These are phyloP conservation scores for Phocides pigmalion DNA, from an alignment of 1,140 invertebrate genomes.

Conservation along the genomic window DNA sequence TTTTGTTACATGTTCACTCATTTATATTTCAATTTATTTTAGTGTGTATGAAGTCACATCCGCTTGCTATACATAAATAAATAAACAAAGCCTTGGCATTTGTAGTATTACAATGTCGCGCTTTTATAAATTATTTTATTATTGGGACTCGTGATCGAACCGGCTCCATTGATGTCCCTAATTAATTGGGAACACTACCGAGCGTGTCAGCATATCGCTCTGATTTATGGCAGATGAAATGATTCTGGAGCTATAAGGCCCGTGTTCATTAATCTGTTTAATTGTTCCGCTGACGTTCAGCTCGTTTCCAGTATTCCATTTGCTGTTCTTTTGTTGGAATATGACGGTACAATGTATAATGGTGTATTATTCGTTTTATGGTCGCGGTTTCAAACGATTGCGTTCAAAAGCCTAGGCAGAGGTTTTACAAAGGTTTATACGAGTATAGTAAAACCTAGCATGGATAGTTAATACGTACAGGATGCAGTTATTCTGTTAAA, in stretches of 20 bases:
- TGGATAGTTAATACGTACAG: too few species aligned
- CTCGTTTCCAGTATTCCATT: slow-evolving; percentile 40
- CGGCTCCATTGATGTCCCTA: slow-evolving; percentile 66
- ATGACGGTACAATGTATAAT: not conserved
- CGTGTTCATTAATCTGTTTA: slow-evolving; percentile 63
- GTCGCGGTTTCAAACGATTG: not conserved
- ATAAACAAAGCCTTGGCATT: not conserved
- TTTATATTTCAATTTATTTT: too few species aligned
- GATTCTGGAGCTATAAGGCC: slow-evolving; percentile 47
- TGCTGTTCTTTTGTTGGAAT: slow-evolving; percentile 22
- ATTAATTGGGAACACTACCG: slow-evolving; percentile 71
- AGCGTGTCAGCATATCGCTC: slow-evolving; percentile 52
- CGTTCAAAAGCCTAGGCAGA: too few species aligned
- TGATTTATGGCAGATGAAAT: slow-evolving; percentile 64
- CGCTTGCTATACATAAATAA: not conserved
- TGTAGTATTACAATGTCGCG: slow-evolving; percentile 2
- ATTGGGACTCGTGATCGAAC: slow-evolving; percentile 42
- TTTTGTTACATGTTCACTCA: too few species aligned
- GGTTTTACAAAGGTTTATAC: too few species aligned
- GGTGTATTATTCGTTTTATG: not conserved
- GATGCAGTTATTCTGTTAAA: too few species aligned
- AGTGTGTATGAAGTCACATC: too few species aligned
- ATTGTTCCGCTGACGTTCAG: slow-evolving; percentile 51
- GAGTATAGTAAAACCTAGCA: too few species aligned
- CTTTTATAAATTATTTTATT: slow-evolving; percentile 40